phyloP scores from a whole-genome alignment of 2,888 invertebrate species.

The Pseudococcus jackbeardsleyi region DNA sequence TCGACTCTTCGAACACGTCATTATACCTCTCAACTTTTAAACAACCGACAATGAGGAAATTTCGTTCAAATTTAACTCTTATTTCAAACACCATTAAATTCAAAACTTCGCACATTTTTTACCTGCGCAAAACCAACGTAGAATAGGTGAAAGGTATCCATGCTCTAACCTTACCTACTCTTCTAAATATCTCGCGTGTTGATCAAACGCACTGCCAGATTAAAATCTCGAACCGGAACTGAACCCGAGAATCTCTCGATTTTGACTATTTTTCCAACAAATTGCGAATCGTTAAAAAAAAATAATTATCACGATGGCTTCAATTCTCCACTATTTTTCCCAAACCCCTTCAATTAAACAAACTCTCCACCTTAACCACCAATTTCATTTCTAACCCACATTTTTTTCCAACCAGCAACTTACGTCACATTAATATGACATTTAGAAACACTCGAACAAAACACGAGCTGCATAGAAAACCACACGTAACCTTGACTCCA shows the following conservation, averaged over 20 bases:
- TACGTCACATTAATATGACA: neutral
- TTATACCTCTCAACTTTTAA: too few species aligned
- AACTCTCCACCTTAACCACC: neutral
- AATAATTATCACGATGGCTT: too few species aligned
- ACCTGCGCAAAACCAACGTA: too few species aligned
- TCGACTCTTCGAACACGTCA: too few species aligned
- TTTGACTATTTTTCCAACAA: neutral
- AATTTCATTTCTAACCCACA: neutral
- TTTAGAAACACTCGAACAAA: neutral
- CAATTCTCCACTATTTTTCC: too few species aligned
- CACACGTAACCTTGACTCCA: neutral
- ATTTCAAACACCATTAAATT: too few species aligned
- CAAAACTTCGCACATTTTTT: neutral
- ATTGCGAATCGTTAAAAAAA: neutral
- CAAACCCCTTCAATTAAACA: neutral
- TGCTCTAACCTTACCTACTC: neutral
- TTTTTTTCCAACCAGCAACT: neutral
- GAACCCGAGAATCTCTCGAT: neutral
- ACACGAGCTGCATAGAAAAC: neutral
- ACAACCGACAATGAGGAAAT: too few species aligned
- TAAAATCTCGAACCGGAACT: conserved; percentile 18
- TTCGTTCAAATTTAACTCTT: too few species aligned
- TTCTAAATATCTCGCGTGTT: neutral
- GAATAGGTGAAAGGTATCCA: neutral
- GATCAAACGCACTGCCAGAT: neutral